Base-by-base conservation (phyloP, 2,797 vertebrate genomes). In the Neosilurus hyrtlii region DNA sequence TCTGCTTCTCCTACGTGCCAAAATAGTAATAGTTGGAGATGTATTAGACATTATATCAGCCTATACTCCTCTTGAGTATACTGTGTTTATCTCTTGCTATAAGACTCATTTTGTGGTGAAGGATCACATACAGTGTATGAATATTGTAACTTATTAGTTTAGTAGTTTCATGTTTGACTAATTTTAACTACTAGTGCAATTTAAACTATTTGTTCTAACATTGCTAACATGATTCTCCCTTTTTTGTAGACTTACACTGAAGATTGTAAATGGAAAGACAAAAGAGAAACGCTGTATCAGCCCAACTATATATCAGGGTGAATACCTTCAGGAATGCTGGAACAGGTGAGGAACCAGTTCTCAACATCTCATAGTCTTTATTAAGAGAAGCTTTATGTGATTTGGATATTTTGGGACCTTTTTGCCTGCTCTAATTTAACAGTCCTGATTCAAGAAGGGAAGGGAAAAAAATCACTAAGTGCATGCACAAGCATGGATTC, bases 301-400 rank as follows among this genome's bases (percentile, higher is more conserved):
- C 75, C 82, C 89, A 1, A 68, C 56, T 0, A 82, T 80, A 1
- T 82, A 2, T n/a, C 80, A 91, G 81, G 93, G 86, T 16, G 82
- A 51, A 15, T 72, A 67, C 9, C 88, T 93, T 24, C 18, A 91
- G 20, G 62, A 0, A 1, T 95, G 94, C 88, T 95, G 94, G 95
- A 85, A 90, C 30, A 92, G 78, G 95, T 95, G 88, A 86, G 72
- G 2, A 70, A 3, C 26, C 59, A 26, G 9, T 63, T 63, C 4
- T 22, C 12, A 7, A 54, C 49, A 54, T 26, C 22, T 37, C n/a
- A 54, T 43, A 11, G 70, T 52, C n/a, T 26, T 72, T 18, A 26
- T 16, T 12, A 26, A 67, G 35, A 49, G 10, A 10, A 4, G 11
- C 30, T 22, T 22, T 49, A 49, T 22, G 26, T 66, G 4, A 2